phyloP scores from a whole-genome alignment of 2,113 vertebrate genomes.

The Parotia lawesii region DNA sequence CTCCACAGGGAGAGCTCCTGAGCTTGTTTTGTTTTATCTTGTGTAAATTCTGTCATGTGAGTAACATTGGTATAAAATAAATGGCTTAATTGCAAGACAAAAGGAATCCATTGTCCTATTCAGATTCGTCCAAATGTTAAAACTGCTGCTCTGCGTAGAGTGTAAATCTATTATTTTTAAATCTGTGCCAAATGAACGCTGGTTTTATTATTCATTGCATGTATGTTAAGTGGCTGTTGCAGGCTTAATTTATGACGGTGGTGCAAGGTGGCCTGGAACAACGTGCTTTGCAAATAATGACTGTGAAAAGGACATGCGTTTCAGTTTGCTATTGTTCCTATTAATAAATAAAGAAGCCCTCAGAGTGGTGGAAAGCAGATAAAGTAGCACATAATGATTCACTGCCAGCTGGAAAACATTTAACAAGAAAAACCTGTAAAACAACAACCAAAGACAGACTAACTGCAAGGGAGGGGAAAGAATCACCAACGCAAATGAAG shows the following conservation, averaged over 20 bases:
- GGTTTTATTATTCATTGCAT: neutral
- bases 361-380: neutral
- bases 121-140: slow-evolving; percentile 45
- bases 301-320: neutral
- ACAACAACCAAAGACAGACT: neutral
- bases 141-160: slow-evolving; percentile 24
- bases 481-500: neutral
- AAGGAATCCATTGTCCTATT: slow-evolving; percentile 44
- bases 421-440: neutral
- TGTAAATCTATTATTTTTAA: slow-evolving; percentile 56
- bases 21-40: neutral
- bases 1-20: neutral
- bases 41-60: neutral
- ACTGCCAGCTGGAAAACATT: neutral
- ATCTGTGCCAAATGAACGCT: neutral
- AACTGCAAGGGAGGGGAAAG: neutral
- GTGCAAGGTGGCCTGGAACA: neutral
- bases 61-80: slow-evolving; percentile 4
- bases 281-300: neutral
- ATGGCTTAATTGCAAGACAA: neutral
- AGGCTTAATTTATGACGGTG: slow-evolving; percentile 9
- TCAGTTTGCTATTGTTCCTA: neutral
- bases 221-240: neutral
- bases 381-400: neutral
- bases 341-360: slow-evolving; percentile 30